phyloP scores from a whole-genome alignment of 2,888 invertebrate genomes.

The Fabriciana adippe region DNA sequence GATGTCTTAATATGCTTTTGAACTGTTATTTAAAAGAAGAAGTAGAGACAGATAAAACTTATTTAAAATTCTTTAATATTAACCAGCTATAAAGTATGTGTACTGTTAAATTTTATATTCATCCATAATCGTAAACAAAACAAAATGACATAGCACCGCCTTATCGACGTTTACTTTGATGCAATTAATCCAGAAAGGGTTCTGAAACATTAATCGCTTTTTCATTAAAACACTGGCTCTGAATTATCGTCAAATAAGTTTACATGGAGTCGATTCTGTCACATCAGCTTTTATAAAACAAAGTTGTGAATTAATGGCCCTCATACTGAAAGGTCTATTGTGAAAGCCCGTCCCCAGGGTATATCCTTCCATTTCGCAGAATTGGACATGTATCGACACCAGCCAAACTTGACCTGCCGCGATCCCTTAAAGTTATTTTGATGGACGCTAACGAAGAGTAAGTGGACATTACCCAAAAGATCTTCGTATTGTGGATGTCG shows the following conservation, averaged over 20 bases:
- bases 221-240: constrained; percentile 46
- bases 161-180: constrained; percentile 42
- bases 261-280: constrained; percentile 73
- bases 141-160: constrained; percentile 32
- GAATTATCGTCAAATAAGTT: constrained; percentile 72
- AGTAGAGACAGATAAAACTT: too few relatives aligned
- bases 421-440: constrained; percentile 56
- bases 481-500: constrained; percentile 63
- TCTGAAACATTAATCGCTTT: constrained; percentile 36
- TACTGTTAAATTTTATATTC: not conserved
- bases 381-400: constrained; percentile 73
- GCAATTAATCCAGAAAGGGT: constrained; percentile 43
- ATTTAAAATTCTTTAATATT: too few relatives aligned
- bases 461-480: constrained; percentile 52
- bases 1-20: too few relatives aligned
- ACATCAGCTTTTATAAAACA: constrained; percentile 78
- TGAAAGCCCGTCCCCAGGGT: constrained; percentile 73
- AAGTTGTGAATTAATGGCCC: constrained; percentile 80
- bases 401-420: constrained; percentile 58
- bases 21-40: too few relatives aligned
- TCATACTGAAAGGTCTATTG: constrained; percentile 78
- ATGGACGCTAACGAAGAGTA: constrained; percentile 55
- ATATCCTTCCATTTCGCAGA: constrained; percentile 78
- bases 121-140: not conserved
- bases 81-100: too few relatives aligned